Evolutionary conservation across 2,113 vertebrate species (phyloP).

Genomic region (Gasterosteus nipponicus): DNA sequence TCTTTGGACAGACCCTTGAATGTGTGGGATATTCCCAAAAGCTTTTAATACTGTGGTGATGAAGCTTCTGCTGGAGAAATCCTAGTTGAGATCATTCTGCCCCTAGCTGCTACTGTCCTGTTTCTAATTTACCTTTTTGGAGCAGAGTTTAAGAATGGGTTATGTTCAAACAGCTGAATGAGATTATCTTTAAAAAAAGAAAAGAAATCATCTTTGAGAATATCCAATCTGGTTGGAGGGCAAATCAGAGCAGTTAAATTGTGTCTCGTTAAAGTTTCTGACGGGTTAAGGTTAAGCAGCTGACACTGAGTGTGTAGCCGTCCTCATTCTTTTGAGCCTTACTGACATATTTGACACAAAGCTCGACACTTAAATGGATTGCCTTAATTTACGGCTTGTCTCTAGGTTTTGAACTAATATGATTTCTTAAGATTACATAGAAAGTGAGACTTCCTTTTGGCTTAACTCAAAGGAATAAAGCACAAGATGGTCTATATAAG

Average conservation of each 20-base stretch:
- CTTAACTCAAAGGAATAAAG: constrained; percentile 34
- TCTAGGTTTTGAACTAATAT: constrained; percentile 28
- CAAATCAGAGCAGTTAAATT: constrained; percentile 25
- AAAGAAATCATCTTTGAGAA: constrained; percentile 20
- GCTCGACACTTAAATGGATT: constrained; percentile 60
- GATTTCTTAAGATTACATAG: constrained; percentile 22
- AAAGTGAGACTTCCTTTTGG: neutral
- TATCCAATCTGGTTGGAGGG: constrained; percentile 22
- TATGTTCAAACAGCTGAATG: constrained; percentile 47
- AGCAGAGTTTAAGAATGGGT: constrained; percentile 47
- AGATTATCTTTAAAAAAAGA: constrained; percentile 22
- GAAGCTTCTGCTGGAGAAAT: constrained; percentile 42
- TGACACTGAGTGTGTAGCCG: constrained; percentile 35
- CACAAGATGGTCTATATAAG: neutral
- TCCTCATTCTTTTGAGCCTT: constrained; percentile 58
- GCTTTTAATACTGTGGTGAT: constrained; percentile 24
- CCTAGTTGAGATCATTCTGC: constrained; percentile 40
- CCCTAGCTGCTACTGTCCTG: constrained; percentile 38
- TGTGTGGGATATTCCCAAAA: constrained; percentile 37
- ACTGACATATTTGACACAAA: constrained; percentile 57
- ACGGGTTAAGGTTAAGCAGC: constrained; percentile 41
- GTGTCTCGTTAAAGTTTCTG: constrained; percentile 14
- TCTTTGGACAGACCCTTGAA: constrained; percentile 9
- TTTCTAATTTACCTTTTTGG: constrained; percentile 56
- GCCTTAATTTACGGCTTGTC: constrained; percentile 64